These are phyloP conservation scores for Crotalus helleri DNA, from an alignment of 2,113 vertebrate genomes.

Conservation along the genomic window DNA sequence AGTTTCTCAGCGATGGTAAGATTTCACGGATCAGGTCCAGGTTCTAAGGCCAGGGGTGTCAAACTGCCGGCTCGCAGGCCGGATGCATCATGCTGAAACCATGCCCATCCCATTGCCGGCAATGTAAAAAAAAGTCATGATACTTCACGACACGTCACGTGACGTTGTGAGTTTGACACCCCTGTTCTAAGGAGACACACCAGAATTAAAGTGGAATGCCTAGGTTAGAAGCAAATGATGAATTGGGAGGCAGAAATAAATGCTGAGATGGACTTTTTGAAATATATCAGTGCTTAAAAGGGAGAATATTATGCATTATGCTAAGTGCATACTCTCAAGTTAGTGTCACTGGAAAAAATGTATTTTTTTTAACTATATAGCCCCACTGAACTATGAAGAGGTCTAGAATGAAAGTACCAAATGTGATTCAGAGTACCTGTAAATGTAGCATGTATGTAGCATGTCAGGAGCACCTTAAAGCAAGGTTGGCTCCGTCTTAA, in stretches of 20 bases:
- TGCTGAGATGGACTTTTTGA: not conserved
- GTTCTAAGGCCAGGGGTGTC: not conserved
- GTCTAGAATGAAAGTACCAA: not conserved
- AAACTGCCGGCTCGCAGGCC: too few relatives aligned
- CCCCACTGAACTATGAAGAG: not conserved
- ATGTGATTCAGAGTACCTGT: not conserved
- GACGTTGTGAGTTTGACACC: too few relatives aligned
- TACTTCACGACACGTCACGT: too few relatives aligned
- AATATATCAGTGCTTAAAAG: not conserved
- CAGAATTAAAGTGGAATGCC: not conserved
- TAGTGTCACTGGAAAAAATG: not conserved
- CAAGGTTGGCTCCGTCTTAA: not conserved
- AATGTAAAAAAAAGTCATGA: too few relatives aligned
- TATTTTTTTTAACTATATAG: not conserved
- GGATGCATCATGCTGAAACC: too few relatives aligned
- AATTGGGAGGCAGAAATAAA: not conserved
- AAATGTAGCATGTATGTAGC: not conserved
- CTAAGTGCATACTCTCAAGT: not conserved
- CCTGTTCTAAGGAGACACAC: not conserved
- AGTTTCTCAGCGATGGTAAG: slow-evolving; percentile 93
- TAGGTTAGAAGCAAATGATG: not conserved
- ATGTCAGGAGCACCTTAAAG: not conserved
- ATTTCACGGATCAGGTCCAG: not conserved
- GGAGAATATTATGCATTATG: not conserved
- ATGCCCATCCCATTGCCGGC: too few relatives aligned